Conservation (phyloP, 2,888 invertebrate species). For the Crocallis elinguaria region DNA sequence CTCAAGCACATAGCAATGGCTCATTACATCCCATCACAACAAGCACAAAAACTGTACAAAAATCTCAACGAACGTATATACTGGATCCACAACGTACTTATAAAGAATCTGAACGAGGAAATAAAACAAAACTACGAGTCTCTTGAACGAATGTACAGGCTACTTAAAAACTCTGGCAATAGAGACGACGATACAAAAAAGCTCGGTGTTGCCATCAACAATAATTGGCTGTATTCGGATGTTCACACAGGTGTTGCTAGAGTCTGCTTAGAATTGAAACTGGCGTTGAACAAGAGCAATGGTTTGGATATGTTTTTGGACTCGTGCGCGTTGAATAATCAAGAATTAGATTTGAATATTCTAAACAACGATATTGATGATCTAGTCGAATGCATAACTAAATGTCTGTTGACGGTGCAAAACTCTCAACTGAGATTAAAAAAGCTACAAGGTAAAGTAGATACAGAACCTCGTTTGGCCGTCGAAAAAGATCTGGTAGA, state of each 20-base stretch:
- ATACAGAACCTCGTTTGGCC: conserved; percentile 34
- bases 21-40: conserved; percentile 56
- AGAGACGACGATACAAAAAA: conserved; percentile 57
- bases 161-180: conserved; percentile 68
- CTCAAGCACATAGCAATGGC: conserved; percentile 73
- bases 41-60: conserved; percentile 57
- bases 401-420: conserved; percentile 65
- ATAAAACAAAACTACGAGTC: conserved; percentile 62
- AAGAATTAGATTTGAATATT: conserved; percentile 63
- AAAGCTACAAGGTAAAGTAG: conserved; percentile 64
- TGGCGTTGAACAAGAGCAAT: conserved; percentile 67
- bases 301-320: conserved; percentile 74
- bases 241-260: conserved; percentile 71
- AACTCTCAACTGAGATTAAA: conserved; percentile 68
- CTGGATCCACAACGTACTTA: conserved; percentile 68
- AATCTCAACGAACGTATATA: conserved; percentile 76
- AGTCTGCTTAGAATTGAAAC: conserved; percentile 67
- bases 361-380: conserved; percentile 72
- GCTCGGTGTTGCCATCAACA: conserved; percentile 57
- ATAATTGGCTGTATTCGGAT: conserved; percentile 75
- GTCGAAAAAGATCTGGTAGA: conserved; percentile 49
- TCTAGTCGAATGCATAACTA: conserved; percentile 66
- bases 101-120: conserved; percentile 57
- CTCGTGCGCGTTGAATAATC: conserved; percentile 69
- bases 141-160: conserved; percentile 71